Conservation (phyloP, 2,888 invertebrate genomes). For the Sphaerophoria rueppellii region DNA sequence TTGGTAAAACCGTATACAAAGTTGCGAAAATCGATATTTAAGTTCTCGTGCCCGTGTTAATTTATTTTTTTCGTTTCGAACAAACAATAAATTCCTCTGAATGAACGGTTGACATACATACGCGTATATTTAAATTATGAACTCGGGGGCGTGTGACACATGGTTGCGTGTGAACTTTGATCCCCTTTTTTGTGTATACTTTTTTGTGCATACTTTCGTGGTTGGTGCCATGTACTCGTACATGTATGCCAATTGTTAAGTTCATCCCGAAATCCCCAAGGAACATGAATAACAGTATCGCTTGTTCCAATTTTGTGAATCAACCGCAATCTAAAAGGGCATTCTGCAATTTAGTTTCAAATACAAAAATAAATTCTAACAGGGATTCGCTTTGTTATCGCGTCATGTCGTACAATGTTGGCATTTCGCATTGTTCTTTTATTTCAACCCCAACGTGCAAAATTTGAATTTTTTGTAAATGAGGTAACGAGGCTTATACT, state of each 20-base stretch:
- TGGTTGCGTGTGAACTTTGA: conserved; percentile 63
- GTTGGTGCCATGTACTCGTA: too few species aligned
- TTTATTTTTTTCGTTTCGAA: not conserved
- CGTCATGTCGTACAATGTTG: conserved; percentile 48
- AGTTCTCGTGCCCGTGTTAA: not conserved
- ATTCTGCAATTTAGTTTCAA: conserved; percentile 61
- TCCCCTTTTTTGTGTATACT: conserved; percentile 23
- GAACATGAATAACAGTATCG: conserved; percentile 42
- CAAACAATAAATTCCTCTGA: conserved; percentile 41
- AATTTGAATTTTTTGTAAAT: conserved; percentile 51
- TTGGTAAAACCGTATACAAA: not conserved
- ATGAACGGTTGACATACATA: conserved; percentile 53
- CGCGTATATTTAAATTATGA: conserved; percentile 49
- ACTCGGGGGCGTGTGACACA: conserved; percentile 11
- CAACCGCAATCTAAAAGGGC: conserved; percentile 69
- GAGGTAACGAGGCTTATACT: conserved; percentile 6
- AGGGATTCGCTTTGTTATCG: conserved; percentile 62
- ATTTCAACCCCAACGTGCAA: conserved; percentile 48
- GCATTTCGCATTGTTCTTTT: conserved; percentile 7
- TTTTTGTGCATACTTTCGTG: not conserved
- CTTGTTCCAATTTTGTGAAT: conserved; percentile 58
- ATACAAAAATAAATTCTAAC: conserved; percentile 34
- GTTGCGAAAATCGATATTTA: conserved; percentile 36
- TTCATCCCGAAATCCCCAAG: conserved; percentile 46
- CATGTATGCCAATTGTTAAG: conserved; percentile 61